These are phyloP conservation scores for Lemur catta DNA, from an alignment of 2,797 vertebrate species.

Conservation along the genomic window DNA sequence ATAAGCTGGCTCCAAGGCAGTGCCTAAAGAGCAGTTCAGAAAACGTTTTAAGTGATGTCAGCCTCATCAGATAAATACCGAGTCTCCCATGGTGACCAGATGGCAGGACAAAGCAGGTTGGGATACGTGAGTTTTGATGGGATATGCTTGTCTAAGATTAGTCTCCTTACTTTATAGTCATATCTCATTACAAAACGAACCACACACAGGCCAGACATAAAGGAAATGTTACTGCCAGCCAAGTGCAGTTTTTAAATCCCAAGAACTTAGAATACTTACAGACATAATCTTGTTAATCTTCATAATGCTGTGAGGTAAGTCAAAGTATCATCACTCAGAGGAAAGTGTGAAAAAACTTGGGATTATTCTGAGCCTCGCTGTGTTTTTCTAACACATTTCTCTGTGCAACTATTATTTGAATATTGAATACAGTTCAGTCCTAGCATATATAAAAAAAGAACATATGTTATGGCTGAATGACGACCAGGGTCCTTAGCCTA, in stretches of 20 bases:
- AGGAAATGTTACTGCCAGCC: conserved; percentile 57
- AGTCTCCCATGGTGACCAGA: neutral
- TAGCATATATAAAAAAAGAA: neutral
- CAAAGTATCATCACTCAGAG: conserved; percentile 47
- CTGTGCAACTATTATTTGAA: conserved; percentile 12
- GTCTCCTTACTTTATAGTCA: conserved; percentile 31
- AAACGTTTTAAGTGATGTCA: conserved; percentile 46
- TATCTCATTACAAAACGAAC: conserved; percentile 63
- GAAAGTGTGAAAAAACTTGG: conserved; percentile 18
- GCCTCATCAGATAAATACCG: neutral
- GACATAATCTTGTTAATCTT: conserved; percentile 69
- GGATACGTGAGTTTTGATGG: neutral
- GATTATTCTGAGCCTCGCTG: neutral
- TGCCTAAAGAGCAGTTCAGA: conserved; percentile 42
- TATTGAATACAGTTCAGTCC: neutral
- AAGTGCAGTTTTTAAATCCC: conserved; percentile 63
- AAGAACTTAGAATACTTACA: conserved; percentile 64
- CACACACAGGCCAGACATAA: conserved; percentile 38
- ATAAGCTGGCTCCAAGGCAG: neutral
- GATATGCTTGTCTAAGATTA: conserved; percentile 51
- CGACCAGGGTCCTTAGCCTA: conserved; percentile 20
- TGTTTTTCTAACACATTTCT: conserved; percentile 28
- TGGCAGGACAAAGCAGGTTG: conserved; percentile 31
- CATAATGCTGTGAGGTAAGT: conserved; percentile 46
- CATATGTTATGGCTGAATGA: conserved; percentile 7